Percentiles rank a stretch among this genome's conserved stretches.
These are phyloP conservation scores for Tenualosa thibaudeaui DNA, from an alignment of 2,797 vertebrate species.

Conservation along the genomic window DNA sequence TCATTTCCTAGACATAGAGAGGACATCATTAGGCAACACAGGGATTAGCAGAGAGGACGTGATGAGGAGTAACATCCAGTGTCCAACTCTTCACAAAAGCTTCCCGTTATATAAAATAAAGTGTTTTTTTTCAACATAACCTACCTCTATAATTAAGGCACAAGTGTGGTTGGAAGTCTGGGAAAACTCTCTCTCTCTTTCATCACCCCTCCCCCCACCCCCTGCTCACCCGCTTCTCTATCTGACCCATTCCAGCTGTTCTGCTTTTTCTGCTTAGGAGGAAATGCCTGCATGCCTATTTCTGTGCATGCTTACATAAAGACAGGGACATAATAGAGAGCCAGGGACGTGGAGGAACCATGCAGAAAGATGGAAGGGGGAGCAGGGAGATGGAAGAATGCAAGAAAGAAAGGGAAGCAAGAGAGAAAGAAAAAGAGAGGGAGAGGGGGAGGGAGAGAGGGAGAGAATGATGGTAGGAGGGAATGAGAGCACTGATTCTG, in stretches of 20 bases:
- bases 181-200: not conserved
- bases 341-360: not conserved
- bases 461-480: not conserved
- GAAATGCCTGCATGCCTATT: slow-evolving; percentile 16
- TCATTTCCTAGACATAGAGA: not conserved
- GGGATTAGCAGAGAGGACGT: not conserved
- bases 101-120: no score
- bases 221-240: not conserved
- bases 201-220: not conserved
- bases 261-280: not conserved
- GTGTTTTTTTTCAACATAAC: no score
- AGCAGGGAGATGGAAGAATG: not conserved
- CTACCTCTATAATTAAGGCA: no score
- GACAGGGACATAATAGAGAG: not conserved
- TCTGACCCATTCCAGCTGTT: not conserved
- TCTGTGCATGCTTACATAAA: not conserved
- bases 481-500: not conserved
- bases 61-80: not conserved
- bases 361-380: not conserved
- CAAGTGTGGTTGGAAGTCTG: no score
- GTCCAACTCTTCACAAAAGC: not conserved
- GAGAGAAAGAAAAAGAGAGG: not conserved
- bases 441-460: not conserved
- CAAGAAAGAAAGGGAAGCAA: no score
- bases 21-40: not conserved